Evolutionary conservation across 2,888 invertebrate genomes (phyloP).

Genomic region (Mesorhabditis sp.): DNA sequence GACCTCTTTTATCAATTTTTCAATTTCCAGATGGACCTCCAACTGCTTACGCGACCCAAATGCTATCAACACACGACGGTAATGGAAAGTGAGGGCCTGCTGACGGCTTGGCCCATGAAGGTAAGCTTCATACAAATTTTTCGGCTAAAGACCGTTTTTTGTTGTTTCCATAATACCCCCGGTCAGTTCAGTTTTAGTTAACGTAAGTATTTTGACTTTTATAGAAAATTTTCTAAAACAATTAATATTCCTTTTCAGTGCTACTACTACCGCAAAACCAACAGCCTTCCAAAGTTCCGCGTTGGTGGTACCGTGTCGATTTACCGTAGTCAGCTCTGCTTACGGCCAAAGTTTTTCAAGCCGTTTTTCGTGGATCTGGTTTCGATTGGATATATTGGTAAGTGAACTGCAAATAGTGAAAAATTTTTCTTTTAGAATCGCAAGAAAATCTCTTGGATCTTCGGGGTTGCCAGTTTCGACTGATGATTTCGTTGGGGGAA

Average conservation of each 20-base stretch:
- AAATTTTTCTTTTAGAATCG: background rate
- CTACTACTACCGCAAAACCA: background rate
- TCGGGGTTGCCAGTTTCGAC: conserved; percentile 2
- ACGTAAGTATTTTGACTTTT: too few relatives aligned
- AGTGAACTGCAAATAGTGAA: background rate
- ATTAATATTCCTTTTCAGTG: background rate
- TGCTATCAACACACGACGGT: background rate
- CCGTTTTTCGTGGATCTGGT: background rate
- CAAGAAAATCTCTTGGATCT: background rate
- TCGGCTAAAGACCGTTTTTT: background rate
- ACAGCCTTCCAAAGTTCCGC: background rate
- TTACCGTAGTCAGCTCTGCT: background rate
- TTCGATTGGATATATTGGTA: conserved; percentile 6
- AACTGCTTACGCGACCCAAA: background rate
- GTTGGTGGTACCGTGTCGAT: background rate
- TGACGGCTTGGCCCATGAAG: background rate
- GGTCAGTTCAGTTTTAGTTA: too few relatives aligned
- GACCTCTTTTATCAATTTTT: background rate
- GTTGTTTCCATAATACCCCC: too few relatives aligned
- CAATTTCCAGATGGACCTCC: background rate
- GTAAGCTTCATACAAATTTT: conserved; percentile 1
- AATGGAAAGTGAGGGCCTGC: background rate
- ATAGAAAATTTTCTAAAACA: too few relatives aligned
- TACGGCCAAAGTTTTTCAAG: background rate
- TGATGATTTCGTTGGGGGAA: conserved; percentile 2